Conservation (phyloP, 2,797 vertebrate genomes). For the Catostomus latipinnis region DNA sequence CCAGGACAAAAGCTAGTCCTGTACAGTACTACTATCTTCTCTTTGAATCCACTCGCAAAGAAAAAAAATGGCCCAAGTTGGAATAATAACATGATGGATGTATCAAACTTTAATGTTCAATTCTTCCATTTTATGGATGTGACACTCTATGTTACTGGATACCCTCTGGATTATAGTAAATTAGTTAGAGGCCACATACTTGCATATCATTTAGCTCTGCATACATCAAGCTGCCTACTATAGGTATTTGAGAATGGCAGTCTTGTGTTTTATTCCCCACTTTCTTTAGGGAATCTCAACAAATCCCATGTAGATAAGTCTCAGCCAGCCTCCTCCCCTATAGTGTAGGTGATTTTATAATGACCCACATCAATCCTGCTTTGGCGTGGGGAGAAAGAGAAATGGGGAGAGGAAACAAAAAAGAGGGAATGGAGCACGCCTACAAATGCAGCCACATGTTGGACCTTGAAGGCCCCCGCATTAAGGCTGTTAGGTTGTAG, state of each 20-base stretch:
- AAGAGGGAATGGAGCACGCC: slow-evolving; percentile 1
- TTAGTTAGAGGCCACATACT: slow-evolving; percentile 12
- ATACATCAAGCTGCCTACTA: not conserved
- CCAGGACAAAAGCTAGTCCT: not conserved
- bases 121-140: slow-evolving; percentile 10
- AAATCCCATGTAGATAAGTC: slow-evolving; percentile 40
- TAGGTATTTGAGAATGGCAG: slow-evolving; percentile 13
- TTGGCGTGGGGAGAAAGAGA: slow-evolving; percentile 7
- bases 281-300: slow-evolving; percentile 51
- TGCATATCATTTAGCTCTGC: slow-evolving; percentile 6
- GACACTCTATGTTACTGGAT: slow-evolving; percentile 5
- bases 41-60: slow-evolving; percentile 7
- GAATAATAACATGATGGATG: not conserved
- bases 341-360: slow-evolving; percentile 50
- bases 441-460: slow-evolving; percentile 58
- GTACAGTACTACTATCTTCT: not conserved
- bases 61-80: not conserved
- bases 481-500: slow-evolving; percentile 48
- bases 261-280: slow-evolving; percentile 15
- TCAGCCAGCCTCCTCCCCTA: slow-evolving; percentile 11
- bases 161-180: slow-evolving; percentile 16
- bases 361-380: slow-evolving; percentile 35
- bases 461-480: slow-evolving; percentile 46
- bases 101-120: slow-evolving; percentile 4
- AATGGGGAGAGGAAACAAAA: slow-evolving; percentile 23